phyloP scores from a whole-genome alignment of 2,888 invertebrate genomes.

The Chrysotoxum bicinctum region DNA sequence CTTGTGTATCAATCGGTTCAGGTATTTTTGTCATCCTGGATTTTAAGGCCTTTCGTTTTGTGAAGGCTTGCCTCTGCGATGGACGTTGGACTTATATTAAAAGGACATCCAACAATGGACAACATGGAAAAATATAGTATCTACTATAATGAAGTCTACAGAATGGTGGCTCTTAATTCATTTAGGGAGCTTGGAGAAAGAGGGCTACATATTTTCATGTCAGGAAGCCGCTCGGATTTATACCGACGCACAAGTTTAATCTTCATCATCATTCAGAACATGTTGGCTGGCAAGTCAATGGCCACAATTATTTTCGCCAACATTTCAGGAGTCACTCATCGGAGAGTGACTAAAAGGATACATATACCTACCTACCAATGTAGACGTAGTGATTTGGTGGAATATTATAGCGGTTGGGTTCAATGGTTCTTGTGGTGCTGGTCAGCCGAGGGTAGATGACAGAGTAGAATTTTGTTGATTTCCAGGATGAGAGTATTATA shows the following conservation, averaged over 20 bases:
- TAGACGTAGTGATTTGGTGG: not conserved
- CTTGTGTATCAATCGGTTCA: constrained; percentile 61
- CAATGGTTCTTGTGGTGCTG: constrained; percentile 11
- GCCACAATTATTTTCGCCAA: constrained; percentile 44
- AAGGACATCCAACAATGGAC: constrained; percentile 34
- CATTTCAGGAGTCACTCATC: constrained; percentile 17
- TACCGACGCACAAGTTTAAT: constrained; percentile 32
- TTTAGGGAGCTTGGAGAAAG: not conserved
- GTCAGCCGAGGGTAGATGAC: constrained; percentile 26
- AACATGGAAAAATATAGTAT: not conserved
- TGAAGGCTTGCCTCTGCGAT: constrained; percentile 8
- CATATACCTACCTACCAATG: not conserved
- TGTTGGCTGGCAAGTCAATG: constrained; percentile 50
- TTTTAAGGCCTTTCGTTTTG: constrained; percentile 31
- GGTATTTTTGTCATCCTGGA: constrained; percentile 19
- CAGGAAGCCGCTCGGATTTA: constrained; percentile 20
- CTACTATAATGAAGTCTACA: not conserved
- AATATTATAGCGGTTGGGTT: constrained; percentile 7
- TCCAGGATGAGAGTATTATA: not conserved
- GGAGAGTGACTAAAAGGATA: not conserved
- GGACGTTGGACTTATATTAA: constrained; percentile 21
- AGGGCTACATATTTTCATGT: constrained; percentile 19
- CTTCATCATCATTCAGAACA: constrained; percentile 56
- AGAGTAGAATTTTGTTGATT: constrained; percentile 32
- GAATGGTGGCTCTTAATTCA: constrained; percentile 52